A percentile compares a stretch with the other conserved stretches of the same genome.
Evolutionary conservation across 2,797 vertebrate species (phyloP).

Genomic region (Stomatorhinus walkeri): DNA sequence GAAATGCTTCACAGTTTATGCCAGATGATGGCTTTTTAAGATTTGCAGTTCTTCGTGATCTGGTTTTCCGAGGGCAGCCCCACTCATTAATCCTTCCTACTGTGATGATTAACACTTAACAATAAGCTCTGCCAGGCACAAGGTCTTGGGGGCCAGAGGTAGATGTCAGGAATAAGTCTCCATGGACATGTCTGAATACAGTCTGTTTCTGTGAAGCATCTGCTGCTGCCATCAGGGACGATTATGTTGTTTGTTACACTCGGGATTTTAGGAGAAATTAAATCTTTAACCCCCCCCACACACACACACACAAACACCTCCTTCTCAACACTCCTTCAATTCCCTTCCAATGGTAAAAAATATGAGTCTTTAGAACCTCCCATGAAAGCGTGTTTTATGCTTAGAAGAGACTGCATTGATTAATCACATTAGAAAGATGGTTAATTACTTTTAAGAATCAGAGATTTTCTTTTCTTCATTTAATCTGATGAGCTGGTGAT

Average conservation of each 20-base stretch:
- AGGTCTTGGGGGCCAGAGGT: neutral
- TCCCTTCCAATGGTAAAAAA: neutral
- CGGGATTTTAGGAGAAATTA: neutral
- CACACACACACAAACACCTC: neutral
- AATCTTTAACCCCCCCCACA: neutral
- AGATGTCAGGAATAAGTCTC: neutral
- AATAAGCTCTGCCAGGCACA: neutral
- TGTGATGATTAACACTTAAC: neutral
- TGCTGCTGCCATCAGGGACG: neutral
- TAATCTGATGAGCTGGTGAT: neutral
- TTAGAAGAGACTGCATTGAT: slow-evolving; percentile 29
- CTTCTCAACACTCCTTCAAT: neutral
- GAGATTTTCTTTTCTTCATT: neutral
- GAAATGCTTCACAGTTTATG: neutral
- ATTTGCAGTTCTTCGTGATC: neutral
- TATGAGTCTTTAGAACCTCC: neutral
- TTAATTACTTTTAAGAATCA: slow-evolving; percentile 21
- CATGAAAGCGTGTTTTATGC: neutral
- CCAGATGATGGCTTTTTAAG: neutral
- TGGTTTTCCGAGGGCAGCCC: neutral
- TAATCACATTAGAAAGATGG: slow-evolving; percentile 27
- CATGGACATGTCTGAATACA: neutral
- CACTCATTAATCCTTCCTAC: neutral
- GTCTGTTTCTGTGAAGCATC: neutral
- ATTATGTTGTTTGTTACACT: neutral